Percentiles rank a stretch among this genome's conserved stretches.
phyloP scores from a whole-genome alignment of 2,113 vertebrate species.

The Sceloporus undulatus region DNA sequence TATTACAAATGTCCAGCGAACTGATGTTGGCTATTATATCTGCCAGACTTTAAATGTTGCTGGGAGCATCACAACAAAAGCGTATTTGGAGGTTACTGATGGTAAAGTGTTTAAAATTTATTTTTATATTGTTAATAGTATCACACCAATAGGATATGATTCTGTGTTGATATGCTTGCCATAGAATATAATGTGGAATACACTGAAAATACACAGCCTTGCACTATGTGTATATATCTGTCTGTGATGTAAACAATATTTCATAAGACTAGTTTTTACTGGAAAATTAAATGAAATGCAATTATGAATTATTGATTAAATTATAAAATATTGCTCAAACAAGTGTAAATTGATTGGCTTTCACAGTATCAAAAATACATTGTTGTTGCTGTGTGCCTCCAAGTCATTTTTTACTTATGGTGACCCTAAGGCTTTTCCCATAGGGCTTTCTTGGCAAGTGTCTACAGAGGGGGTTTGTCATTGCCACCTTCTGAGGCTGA shows the following conservation, averaged over 20 bases:
- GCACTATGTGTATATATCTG: no score
- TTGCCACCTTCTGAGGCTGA: no score
- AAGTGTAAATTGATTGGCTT: neutral
- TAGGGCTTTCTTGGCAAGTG: no score
- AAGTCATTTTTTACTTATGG: no score
- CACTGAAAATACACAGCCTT: neutral
- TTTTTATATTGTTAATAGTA: neutral
- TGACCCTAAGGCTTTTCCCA: no score
- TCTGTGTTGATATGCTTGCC: conserved; percentile 39
- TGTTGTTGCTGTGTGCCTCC: no score
- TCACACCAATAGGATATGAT: neutral
- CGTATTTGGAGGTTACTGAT: conserved; percentile 96
- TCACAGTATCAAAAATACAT: neutral
- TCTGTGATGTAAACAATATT: neutral
- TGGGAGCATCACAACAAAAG: conserved; percentile 98
- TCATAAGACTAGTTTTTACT: neutral
- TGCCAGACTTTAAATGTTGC: conserved; percentile 99
- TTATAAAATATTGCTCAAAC: neutral
- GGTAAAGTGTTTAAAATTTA: conserved; percentile 80
- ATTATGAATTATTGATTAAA: neutral
- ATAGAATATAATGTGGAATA: neutral
- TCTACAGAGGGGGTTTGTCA: no score
- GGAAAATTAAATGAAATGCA: neutral
- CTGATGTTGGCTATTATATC: conserved; percentile 95
- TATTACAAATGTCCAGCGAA: conserved; percentile 92